A percentile compares a stretch with the other conserved stretches of the same genome.
Evolutionary conservation across 2,888 invertebrate genomes (phyloP).

Genomic region (Oscheius sp.): DNA sequence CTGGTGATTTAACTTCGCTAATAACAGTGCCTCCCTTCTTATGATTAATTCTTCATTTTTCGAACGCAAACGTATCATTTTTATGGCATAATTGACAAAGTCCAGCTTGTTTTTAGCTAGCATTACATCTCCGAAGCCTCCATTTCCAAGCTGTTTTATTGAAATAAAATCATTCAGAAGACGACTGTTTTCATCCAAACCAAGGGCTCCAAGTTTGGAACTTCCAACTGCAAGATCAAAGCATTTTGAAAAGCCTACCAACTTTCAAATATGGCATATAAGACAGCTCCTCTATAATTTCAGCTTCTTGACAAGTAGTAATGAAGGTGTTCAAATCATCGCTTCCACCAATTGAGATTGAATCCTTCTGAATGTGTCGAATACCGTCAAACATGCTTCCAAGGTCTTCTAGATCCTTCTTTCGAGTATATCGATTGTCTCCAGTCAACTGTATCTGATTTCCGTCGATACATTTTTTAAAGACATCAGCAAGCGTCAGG

Average conservation of each 20-base stretch:
- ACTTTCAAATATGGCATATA: conserved; percentile 42
- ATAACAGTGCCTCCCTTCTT: conserved; percentile 89
- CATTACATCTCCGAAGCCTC: conserved; percentile 93
- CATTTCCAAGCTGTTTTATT: conserved; percentile 78
- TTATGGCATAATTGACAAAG: conserved; percentile 91
- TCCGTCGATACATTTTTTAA: conserved; percentile 31
- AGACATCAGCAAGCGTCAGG: conserved; percentile 22
- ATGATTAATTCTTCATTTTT: conserved; percentile 81
- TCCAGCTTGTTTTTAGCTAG: conserved; percentile 89
- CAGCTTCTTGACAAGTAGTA: conserved; percentile 38
- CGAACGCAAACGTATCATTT: conserved; percentile 71
- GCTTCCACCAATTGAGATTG: conserved; percentile 26
- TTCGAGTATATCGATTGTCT: conserved; percentile 24
- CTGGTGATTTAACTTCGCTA: conserved; percentile 93
- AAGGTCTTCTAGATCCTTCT: conserved; percentile 48
- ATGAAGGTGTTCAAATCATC: conserved; percentile 36
- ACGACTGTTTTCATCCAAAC: conserved; percentile 25
- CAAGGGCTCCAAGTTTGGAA: not conserved
- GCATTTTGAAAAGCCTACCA: conserved; percentile 28
- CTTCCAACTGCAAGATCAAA: conserved; percentile 15
- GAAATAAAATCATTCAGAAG: conserved; percentile 50
- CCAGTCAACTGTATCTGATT: conserved; percentile 6
- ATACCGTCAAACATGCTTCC: conserved; percentile 49
- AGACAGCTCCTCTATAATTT: conserved; percentile 43
- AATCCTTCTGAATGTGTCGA: conserved; percentile 10